phyloP scores from a whole-genome alignment of 2,113 vertebrate species.

The Paradisaea rubra region DNA sequence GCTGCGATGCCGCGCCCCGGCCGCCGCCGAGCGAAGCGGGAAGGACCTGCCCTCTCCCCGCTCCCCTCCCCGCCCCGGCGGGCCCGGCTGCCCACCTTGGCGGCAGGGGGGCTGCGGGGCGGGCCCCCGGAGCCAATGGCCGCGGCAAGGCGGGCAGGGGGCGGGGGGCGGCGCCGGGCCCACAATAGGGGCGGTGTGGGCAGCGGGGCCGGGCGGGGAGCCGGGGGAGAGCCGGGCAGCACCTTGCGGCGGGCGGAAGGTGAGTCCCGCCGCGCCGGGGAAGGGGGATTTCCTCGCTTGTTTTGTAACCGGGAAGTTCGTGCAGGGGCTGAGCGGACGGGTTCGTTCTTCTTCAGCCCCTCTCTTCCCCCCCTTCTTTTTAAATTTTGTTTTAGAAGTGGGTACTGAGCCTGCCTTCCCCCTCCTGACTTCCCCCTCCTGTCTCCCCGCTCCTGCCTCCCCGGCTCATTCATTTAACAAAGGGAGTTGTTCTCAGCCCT shows the following conservation, averaged over 20 bases:
- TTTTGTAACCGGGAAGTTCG: background rate
- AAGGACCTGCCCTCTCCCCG: background rate
- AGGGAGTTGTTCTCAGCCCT: background rate
- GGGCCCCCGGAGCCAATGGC: constrained; percentile 5
- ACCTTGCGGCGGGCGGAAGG: constrained; percentile 42
- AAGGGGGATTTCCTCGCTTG: background rate
- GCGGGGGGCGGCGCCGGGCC: background rate
- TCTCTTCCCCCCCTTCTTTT: background rate
- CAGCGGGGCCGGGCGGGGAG: background rate
- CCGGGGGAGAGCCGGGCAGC: background rate
- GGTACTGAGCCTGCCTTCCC: background rate
- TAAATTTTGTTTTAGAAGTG: background rate
- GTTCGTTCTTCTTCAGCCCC: background rate
- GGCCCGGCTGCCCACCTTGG: background rate
- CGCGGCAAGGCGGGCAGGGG: background rate
- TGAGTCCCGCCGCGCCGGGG: background rate
- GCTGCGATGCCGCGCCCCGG: background rate
- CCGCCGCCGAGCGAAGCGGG: background rate
- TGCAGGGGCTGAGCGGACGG: background rate
- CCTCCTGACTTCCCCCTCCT: background rate
- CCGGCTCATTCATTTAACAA: constrained; percentile 28
- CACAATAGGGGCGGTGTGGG: background rate
- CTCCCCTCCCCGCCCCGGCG: background rate
- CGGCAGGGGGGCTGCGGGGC: background rate
- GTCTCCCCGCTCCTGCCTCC: background rate